Evolutionary conservation across 2,888 invertebrate genomes (phyloP), one percentile per base, ranked within the genome.

Genomic region (Mythimna vitellina): DNA sequence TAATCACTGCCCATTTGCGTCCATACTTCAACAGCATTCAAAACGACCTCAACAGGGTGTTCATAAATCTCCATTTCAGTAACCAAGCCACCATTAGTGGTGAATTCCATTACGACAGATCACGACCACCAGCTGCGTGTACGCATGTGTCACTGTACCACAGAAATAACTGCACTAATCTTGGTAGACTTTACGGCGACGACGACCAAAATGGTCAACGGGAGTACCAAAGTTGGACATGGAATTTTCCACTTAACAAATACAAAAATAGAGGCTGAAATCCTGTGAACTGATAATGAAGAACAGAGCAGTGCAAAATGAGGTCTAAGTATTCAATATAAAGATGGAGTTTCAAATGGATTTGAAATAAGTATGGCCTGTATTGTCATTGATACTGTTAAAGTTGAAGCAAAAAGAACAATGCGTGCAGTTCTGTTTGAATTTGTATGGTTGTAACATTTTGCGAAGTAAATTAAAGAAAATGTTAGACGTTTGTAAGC

Each of bases 111-210:
- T 89, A 83, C 76, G 83, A 87, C 87, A 88, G 89, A 91, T 92
- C 92, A 92, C 83, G 87, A 88, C 88, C 88, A 87, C 90, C 91
- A 91, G 91, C 91, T 91, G 91, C 86, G 89, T 80, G 60, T 61
- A 71, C 86, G 87, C 85, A 88, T 92, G 92, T 91, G 91, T 92
- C 92, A 92, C 85, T 76, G 79, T 83, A 86, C 87, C 82, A 87
- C 88, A 90, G 88, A 90, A 90, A 90, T 90, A 90, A 88, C 90
- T 89, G 87, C 86, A 86, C 87, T 85, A 86, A 86, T 86, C 87
- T 85, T 82, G 82, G 85, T 84, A 92, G 92, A 92, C 91, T 88
- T 86, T 83, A 86, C 86, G 92, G 91, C 92, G 92, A 72, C 91
- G 78, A 82, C 77, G 84, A 87, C 89, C 80, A 83, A 90, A 90